phyloP scores from a whole-genome alignment of 2,888 invertebrate species.

The Drosophila colorata region DNA sequence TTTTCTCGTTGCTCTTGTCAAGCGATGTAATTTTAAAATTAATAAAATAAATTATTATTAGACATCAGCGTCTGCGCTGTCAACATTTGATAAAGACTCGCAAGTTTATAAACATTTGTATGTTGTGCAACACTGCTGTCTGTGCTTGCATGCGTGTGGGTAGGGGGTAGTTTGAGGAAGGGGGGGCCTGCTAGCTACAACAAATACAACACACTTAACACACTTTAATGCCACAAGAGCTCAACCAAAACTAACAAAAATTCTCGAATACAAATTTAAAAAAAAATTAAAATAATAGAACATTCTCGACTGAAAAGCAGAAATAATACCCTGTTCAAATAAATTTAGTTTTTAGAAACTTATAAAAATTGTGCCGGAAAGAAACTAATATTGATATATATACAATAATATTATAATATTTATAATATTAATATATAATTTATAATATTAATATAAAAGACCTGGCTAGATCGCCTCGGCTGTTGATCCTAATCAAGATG shows the following conservation, averaged over 20 bases:
- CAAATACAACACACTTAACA: slow-evolving; percentile 48
- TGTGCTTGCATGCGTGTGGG: slow-evolving; percentile 1
- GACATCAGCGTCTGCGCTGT: slow-evolving; percentile 53
- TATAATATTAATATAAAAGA: too few relatives aligned
- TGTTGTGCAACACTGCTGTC: slow-evolving; percentile 33
- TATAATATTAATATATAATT: too few relatives aligned
- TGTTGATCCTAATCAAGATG: too few relatives aligned
- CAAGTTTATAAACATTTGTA: slow-evolving; percentile 46
- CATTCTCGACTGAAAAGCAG: too few relatives aligned
- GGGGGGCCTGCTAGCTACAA: not conserved
- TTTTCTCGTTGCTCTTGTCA: slow-evolving; percentile 76
- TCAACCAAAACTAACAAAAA: slow-evolving; percentile 4
- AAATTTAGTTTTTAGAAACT: too few relatives aligned
- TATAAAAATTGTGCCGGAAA: too few relatives aligned
- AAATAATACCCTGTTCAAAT: too few relatives aligned
- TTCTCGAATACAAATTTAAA: not conserved
- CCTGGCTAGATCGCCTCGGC: too few relatives aligned
- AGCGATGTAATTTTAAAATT: slow-evolving; percentile 76
- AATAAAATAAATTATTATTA: slow-evolving; percentile 81
- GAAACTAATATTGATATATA: too few relatives aligned
- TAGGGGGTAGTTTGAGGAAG: not conserved
- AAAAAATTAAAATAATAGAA: not conserved
- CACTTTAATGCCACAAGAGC: slow-evolving; percentile 41
- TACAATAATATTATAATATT: too few relatives aligned
- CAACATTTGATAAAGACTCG: slow-evolving; percentile 64